A percentile compares a stretch with the other conserved stretches of the same genome.
Evolutionary conservation across 2,888 invertebrate genomes (phyloP).

Genomic region (Drosophila kanekoi): DNA sequence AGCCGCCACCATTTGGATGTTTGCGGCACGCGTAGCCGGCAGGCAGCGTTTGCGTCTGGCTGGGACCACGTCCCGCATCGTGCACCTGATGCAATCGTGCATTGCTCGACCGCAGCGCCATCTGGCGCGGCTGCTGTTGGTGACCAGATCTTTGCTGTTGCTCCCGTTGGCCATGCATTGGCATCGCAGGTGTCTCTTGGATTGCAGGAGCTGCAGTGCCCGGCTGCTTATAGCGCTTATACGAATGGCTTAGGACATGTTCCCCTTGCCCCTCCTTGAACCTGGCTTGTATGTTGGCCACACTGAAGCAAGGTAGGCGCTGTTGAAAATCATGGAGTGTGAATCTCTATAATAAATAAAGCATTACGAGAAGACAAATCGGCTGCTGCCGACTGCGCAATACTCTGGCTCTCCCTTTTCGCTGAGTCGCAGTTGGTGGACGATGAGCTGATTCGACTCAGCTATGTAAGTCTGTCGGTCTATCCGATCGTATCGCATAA

Average conservation of each 20-base stretch:
- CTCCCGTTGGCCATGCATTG: background rate
- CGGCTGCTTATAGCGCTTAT: slow-evolving; percentile 75
- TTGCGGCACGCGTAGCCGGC: slow-evolving; percentile 69
- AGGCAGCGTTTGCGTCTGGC: slow-evolving; percentile 59
- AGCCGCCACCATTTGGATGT: slow-evolving; percentile 67
- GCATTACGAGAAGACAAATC: background rate
- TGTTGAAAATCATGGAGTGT: slow-evolving; percentile 32
- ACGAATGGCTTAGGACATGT: slow-evolving; percentile 65
- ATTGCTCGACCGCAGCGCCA: slow-evolving; percentile 26
- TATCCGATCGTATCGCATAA: no score
- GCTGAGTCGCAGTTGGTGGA: no score
- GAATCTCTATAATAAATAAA: background rate
- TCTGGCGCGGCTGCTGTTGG: slow-evolving; percentile 19
- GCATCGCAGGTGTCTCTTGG: slow-evolving; percentile 12
- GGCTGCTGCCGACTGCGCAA: background rate
- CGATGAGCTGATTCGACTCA: no score
- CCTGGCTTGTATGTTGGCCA: slow-evolving; percentile 78
- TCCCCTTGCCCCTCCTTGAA: slow-evolving; percentile 72
- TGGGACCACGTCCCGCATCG: slow-evolving; percentile 40
- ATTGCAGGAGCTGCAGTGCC: background rate
- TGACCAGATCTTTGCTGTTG: slow-evolving; percentile 3
- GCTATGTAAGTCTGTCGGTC: no score
- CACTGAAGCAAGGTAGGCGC: slow-evolving; percentile 83
- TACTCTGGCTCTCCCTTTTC: no score
- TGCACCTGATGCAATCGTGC: slow-evolving; percentile 66